These are phyloP conservation scores for Brachyhypopomus gauderio DNA, from an alignment of 2,113 vertebrate genomes.

Conservation along the genomic window DNA sequence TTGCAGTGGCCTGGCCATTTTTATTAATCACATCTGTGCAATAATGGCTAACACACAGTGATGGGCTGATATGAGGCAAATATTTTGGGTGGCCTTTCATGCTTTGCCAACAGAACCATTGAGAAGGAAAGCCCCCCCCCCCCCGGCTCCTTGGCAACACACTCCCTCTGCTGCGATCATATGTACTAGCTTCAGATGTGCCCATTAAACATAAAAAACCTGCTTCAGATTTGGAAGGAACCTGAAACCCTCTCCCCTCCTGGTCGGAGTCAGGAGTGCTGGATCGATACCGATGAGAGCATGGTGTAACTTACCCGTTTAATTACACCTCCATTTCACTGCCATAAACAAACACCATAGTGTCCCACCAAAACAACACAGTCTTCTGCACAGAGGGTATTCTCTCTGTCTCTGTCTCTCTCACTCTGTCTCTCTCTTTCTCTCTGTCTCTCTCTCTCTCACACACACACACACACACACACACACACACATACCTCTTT, in stretches of 20 bases:
- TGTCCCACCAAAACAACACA: constrained; percentile 64
- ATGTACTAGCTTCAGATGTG: constrained; percentile 27
- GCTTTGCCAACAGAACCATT: constrained; percentile 40
- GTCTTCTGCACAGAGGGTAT: constrained; percentile 28
- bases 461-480: constrained; percentile 9
- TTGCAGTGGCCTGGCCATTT: constrained; percentile 31
- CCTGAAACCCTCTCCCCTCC: constrained; percentile 54
- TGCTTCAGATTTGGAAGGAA: constrained; percentile 49
- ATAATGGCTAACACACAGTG: constrained; percentile 26
- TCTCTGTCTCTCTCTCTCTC: constrained; percentile 16
- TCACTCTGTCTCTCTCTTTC: background rate
- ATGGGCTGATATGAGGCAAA: background rate
- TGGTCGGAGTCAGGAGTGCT: constrained; percentile 44
- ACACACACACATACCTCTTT: background rate
- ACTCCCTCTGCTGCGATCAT: constrained; percentile 31
- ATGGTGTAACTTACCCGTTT: constrained; percentile 70
- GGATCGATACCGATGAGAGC: constrained; percentile 68
- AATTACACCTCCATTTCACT: constrained; percentile 70
- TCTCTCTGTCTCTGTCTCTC: background rate
- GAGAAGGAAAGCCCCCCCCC: too few species aligned
- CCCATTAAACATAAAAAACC: constrained; percentile 63
- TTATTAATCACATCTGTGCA: constrained; percentile 40
- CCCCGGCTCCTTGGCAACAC: background rate
- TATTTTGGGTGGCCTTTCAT: constrained; percentile 16
- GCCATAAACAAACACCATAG: constrained; percentile 73